A percentile compares a stretch with the other conserved stretches of the same genome.
Evolutionary conservation across 2,797 vertebrate genomes (phyloP).

Genomic region (Morus bassanus): DNA sequence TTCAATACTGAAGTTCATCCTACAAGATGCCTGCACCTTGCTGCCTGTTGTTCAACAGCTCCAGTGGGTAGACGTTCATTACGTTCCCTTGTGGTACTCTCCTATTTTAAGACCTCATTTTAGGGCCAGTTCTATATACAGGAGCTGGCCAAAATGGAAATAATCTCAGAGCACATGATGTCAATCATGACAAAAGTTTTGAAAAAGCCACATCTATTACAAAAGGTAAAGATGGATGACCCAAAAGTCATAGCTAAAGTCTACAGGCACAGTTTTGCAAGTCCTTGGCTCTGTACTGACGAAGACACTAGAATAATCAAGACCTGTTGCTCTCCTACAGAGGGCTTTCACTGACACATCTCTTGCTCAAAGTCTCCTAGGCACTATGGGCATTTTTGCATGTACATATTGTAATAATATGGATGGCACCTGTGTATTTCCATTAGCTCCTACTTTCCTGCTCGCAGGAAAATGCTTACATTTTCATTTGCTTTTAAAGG

Average conservation of each 20-base stretch:
- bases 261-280: neutral
- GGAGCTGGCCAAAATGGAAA: neutral
- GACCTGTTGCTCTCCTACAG: neutral
- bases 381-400: neutral
- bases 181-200: neutral
- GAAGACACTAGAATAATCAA: neutral
- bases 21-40: neutral
- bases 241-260: neutral
- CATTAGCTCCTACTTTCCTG: neutral
- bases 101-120: neutral
- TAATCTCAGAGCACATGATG: neutral
- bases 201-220: neutral
- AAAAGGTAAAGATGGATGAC: neutral
- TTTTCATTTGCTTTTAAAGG: neutral
- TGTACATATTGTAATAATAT: neutral
- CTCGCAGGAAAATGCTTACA: neutral
- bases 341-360: neutral
- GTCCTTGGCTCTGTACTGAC: neutral
- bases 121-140: neutral
- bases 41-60: neutral
- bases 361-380: neutral
- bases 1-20: neutral
- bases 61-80: neutral
- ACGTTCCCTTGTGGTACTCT: neutral
- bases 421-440: neutral